Percentiles rank a stretch among this genome's conserved stretches.
These are phyloP conservation scores for Pandemis corylana DNA, from an alignment of 2,888 invertebrate species.

Conservation along the genomic window DNA sequence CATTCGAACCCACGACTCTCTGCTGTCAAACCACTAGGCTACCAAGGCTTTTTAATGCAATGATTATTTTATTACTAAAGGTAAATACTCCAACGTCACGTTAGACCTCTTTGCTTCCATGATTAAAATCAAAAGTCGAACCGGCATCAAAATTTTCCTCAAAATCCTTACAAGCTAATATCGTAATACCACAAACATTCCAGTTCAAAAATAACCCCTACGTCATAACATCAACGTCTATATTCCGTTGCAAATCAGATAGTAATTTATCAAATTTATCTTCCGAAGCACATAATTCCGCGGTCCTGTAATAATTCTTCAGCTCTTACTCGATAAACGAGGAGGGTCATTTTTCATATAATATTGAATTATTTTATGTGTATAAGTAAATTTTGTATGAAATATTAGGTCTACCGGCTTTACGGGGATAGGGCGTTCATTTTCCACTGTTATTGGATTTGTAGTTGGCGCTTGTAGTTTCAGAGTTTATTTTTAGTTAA, in stretches of 20 bases:
- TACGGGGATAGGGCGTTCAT: too few species aligned
- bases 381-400: conserved; percentile 1
- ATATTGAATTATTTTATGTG: conserved; percentile 19
- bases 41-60: not conserved
- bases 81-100: not conserved
- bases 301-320: conserved; percentile 52
- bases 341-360: conserved; percentile 20
- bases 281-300: conserved; percentile 55
- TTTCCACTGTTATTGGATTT: too few species aligned
- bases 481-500: too few species aligned
- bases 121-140: not conserved
- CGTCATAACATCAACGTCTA: not conserved
- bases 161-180: conserved; percentile 1
- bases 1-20: too few species aligned
- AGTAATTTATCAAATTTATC: conserved; percentile 63
- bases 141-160: not conserved
- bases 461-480: too few species aligned
- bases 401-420: not conserved
- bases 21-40: too few species aligned
- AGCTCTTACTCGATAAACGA: conserved; percentile 49
- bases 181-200: not conserved
- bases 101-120: not conserved
- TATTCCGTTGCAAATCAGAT: not conserved
- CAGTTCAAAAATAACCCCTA: not conserved
- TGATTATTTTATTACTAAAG: too few species aligned